These are phyloP conservation scores for Apteryx owenii DNA, from an alignment of 2,113 vertebrate genomes.

Conservation along the genomic window DNA sequence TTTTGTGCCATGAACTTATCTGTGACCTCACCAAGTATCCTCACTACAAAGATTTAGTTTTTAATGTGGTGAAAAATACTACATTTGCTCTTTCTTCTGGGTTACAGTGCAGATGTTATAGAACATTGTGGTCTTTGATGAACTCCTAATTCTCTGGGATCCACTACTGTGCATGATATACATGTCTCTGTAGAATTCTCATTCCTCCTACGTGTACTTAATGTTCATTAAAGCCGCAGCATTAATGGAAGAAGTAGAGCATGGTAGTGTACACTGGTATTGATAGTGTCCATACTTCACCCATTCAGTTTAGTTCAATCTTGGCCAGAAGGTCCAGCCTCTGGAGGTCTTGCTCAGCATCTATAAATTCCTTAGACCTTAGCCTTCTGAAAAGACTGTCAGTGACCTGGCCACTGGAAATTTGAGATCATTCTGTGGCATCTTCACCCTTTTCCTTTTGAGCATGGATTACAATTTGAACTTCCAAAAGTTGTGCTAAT, in stretches of 20 bases:
- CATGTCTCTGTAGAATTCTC: neutral
- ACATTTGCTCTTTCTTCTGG: neutral
- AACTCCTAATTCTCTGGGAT: neutral
- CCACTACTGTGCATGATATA: neutral
- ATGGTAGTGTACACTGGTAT: neutral
- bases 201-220: neutral
- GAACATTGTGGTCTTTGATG: neutral
- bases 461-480: neutral
- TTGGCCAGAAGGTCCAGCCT: neutral
- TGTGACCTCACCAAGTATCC: conserved; percentile 25
- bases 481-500: neutral
- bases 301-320: neutral
- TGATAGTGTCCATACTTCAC: neutral
- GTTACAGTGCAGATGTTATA: neutral
- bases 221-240: neutral
- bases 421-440: neutral
- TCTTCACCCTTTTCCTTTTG: neutral
- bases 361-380: neutral
- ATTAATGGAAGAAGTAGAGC: neutral
- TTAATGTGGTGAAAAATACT: conserved; percentile 18
- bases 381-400: neutral
- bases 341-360: neutral
- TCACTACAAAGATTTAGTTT: neutral
- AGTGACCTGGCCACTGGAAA: neutral
- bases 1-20: conserved; percentile 37